A percentile compares a stretch with the other conserved stretches of the same genome.
These are phyloP conservation scores for Pardosa pseudoannulata DNA, from an alignment of 2,888 invertebrate genomes.

Conservation along the genomic window DNA sequence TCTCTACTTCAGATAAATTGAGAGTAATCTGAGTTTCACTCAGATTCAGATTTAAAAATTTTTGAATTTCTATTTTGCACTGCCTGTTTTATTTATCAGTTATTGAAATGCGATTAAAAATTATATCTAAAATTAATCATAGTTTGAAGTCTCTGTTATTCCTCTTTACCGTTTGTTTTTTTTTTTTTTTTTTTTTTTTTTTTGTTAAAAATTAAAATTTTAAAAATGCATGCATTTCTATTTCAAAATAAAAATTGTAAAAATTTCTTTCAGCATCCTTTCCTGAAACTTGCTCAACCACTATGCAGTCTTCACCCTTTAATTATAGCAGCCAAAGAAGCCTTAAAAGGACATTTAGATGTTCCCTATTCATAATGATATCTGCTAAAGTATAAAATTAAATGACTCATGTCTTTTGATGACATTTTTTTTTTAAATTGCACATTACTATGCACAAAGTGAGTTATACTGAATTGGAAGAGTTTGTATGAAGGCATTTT, in stretches of 20 bases:
- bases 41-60: no score
- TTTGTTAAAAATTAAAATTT: no score
- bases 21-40: no score
- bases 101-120: no score
- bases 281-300: conserved; percentile 88
- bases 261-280: conserved; percentile 83
- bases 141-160: no score
- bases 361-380: conserved; percentile 45
- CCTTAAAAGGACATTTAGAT: conserved; percentile 67
- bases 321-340: conserved; percentile 89
- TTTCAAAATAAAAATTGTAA: not conserved
- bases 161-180: no score
- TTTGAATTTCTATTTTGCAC: no score
- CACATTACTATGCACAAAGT: conserved; percentile 25
- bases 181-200: no score
- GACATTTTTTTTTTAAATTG: not conserved
- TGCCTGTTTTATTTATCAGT: no score
- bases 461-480: not conserved
- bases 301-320: conserved; percentile 89
- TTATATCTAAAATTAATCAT: no score
- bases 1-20: no score
- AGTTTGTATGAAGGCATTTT: not conserved
- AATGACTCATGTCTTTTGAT: not conserved
- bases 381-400: not conserved
- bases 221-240: no score